A percentile compares a stretch with the other conserved stretches of the same genome.
phyloP scores from a whole-genome alignment of 2,888 invertebrate species.

The Resseliella maxima region DNA sequence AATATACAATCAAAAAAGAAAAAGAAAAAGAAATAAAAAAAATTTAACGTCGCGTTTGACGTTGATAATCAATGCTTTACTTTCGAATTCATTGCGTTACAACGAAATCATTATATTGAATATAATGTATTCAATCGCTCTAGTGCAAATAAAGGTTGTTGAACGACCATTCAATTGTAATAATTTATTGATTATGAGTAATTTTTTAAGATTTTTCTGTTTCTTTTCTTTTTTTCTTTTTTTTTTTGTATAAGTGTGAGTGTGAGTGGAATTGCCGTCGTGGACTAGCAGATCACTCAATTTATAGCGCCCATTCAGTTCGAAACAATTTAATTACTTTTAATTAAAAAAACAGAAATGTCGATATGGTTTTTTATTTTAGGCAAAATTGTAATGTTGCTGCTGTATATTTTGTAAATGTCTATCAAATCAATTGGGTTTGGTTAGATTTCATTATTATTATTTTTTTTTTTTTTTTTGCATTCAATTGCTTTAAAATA shows the following conservation, averaged over 20 bases:
- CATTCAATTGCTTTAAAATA: neutral
- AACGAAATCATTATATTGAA: neutral
- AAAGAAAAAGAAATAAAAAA: no score
- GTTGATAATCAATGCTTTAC: neutral
- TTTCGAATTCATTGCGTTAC: conserved; percentile 3
- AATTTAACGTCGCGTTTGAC: conserved; percentile 29
- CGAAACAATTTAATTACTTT: no score
- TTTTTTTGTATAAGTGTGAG: neutral
- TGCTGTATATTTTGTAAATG: neutral
- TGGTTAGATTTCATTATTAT: no score
- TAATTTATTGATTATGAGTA: neutral
- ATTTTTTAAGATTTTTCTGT: neutral
- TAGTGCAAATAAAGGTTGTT: neutral
- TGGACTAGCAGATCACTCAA: no score
- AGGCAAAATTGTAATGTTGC: no score
- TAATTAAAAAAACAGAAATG: no score
- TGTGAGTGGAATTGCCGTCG: no score
- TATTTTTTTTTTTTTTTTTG: neutral
- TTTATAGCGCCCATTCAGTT: no score
- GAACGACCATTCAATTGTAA: conserved; percentile 23
- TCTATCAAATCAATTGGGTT: neutral
- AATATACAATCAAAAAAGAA: neutral
- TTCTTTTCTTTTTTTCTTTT: neutral
- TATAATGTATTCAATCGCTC: neutral
- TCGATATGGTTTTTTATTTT: no score